Percentiles rank a stretch among this genome's conserved stretches.
Conservation (phyloP, 53 echinoderm and acorn worm genomes). For the Pentamera pediparva region DNA sequence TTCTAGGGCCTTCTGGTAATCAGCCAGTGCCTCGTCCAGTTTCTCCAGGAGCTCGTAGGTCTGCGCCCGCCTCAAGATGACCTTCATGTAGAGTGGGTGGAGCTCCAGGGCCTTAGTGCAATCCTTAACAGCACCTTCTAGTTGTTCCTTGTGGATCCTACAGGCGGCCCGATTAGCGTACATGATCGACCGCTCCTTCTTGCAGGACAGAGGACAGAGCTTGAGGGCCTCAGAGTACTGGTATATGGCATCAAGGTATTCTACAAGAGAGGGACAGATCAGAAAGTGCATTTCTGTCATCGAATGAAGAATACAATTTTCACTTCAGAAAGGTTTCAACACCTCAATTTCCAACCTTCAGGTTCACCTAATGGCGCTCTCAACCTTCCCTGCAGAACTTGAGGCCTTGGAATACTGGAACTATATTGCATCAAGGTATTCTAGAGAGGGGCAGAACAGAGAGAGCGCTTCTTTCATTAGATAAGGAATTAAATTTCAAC, state of each 20-base stretch:
- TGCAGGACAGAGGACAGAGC: slow-evolving; percentile 70
- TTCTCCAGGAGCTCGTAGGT: slow-evolving; percentile 83
- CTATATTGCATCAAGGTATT: too few relatives aligned
- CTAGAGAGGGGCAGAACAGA: too few relatives aligned
- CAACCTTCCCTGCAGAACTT: too few relatives aligned
- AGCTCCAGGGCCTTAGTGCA: slow-evolving; percentile 81
- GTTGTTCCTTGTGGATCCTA: slow-evolving; percentile 56
- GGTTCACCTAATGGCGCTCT: too few relatives aligned
- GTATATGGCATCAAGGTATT: slow-evolving; percentile 72
- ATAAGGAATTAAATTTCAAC: too few relatives aligned
- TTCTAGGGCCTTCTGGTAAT: slow-evolving; percentile 74
- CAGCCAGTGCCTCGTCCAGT: slow-evolving; percentile 75
- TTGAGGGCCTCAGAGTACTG: slow-evolving; percentile 63
- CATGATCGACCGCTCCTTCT: slow-evolving; percentile 97
- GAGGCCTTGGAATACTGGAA: too few relatives aligned
- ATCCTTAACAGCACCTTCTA: slow-evolving; percentile 70
- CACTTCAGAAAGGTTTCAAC: too few relatives aligned
- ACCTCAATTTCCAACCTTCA: too few relatives aligned
- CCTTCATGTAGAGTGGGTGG: slow-evolving; percentile 77
- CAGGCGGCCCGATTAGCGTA: slow-evolving; percentile 93
- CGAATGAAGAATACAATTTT: background rate
- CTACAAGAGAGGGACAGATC: slow-evolving; percentile 49
- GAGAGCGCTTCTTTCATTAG: too few relatives aligned
- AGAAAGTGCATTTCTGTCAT: too few relatives aligned
- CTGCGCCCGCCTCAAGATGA: slow-evolving; percentile 69